Conservation (phyloP, 2,113 vertebrate genomes). For the Oriolus oriolus region DNA sequence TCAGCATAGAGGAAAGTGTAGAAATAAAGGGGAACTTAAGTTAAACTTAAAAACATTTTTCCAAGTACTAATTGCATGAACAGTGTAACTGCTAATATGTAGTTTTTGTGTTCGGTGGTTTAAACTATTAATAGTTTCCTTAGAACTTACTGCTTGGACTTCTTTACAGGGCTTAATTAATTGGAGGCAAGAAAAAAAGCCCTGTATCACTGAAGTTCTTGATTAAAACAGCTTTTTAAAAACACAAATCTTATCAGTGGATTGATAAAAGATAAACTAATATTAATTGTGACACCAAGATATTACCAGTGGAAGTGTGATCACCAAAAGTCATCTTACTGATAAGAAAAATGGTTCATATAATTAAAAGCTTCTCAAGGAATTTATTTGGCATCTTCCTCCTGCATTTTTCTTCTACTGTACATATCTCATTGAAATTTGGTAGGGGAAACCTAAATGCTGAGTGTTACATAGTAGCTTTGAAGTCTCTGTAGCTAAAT, state of each 20-base stretch:
- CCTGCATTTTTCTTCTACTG: background rate
- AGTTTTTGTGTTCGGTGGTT: background rate
- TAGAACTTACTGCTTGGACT: background rate
- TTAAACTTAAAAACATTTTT: background rate
- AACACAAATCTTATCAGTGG: background rate
- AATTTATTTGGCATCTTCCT: background rate
- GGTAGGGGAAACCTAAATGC: background rate
- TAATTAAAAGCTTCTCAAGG: background rate
- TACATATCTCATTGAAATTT: background rate
- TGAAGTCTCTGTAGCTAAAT: background rate
- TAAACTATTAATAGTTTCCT: background rate
- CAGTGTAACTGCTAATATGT: accelerated
- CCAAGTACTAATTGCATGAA: background rate
- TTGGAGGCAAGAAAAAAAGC: background rate
- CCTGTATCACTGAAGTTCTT: background rate
- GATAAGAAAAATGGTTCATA: background rate
- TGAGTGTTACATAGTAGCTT: background rate
- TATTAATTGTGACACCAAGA: background rate
- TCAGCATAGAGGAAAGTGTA: background rate
- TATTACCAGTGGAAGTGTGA: background rate
- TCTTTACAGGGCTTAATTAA: background rate
- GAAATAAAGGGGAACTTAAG: background rate
- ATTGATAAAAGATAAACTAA: background rate
- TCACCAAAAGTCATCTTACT: background rate
- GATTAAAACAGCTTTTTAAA: background rate